Evolutionary conservation across 2,797 vertebrate genomes (phyloP).

Genomic region (Orestias chungarensis): DNA sequence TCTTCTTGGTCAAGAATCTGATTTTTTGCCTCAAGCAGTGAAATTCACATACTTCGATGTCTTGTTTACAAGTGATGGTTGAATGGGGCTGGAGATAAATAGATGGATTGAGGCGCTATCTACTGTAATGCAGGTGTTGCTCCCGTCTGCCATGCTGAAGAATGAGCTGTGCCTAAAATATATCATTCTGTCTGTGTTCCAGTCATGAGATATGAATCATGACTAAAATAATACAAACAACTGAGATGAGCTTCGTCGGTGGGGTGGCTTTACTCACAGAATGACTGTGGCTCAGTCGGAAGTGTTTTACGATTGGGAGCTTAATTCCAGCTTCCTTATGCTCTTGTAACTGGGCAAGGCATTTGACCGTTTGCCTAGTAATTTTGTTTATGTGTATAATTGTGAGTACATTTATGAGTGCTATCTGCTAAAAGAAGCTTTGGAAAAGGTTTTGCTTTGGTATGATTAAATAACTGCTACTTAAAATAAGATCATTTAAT

Average conservation of each 20-base stretch:
- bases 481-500: too few species aligned
- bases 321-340: neutral
- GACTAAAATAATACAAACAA: neutral
- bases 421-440: neutral
- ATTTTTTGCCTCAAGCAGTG: neutral
- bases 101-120: neutral
- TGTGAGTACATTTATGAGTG: neutral
- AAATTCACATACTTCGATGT: neutral
- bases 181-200: neutral
- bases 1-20: neutral
- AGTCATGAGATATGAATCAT: slow-evolving; percentile 1
- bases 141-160: neutral
- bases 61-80: slow-evolving; percentile 2
- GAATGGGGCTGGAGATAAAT: neutral
- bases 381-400: neutral
- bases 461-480: neutral
- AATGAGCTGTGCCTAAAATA: neutral
- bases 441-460: neutral
- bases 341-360: neutral
- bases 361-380: neutral
- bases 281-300: neutral
- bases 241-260: neutral
- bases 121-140: neutral
- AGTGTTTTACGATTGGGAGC: neutral
- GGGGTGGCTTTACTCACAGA: too few species aligned